Base-by-base conservation (phyloP, 2,797 vertebrate genomes). In the Molossus alvarezi region DNA sequence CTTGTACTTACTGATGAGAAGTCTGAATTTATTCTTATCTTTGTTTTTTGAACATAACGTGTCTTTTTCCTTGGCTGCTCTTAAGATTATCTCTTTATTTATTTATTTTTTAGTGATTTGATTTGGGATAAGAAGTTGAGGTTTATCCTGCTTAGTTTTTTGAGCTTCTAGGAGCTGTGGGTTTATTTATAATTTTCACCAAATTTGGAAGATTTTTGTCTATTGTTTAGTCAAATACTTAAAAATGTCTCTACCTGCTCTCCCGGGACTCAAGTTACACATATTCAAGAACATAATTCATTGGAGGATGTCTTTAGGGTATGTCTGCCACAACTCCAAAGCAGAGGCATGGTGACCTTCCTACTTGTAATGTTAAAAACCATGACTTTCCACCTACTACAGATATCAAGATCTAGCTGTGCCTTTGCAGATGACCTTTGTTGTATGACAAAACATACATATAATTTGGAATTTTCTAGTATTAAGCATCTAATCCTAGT, bases 101-200 rank as follows among this genome's bases (percentile, higher is more conserved):
- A 57, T 86, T 33, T 11, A 33, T 29, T 82, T 90, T 93, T 51
- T 17, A 91, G 64, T 67, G 64, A 93, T 88, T 91, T 80, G 21
- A 60, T 91, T 83, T 73, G 5, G 7, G 79, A 10, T 87, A 92
- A 57, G 20, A 62, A 93, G 84, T 79, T 64, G 33, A 87, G 37
- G 72, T 73, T 76, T 88, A 41, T 64, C 10, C 6, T 64, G 0
- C 53, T 91, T 90, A 41, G 23, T 21, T 84, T 58, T 21, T 87
- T 92, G 27, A 86, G 64, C 55, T 72, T 71, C 17, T 82, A 72
- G 17, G 58, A 62, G 13, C 20, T 83, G 0, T 45, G 64, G 27
- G 37, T 57, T 88, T 85, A 64, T 95, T 88, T 85, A 64, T 95
- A 76, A 55, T 88, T 91, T 92, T 91, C 18, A 75, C 60, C 88